Base-by-base conservation (phyloP, 1,140 invertebrate genomes). In the Hesperophylax magnus region DNA sequence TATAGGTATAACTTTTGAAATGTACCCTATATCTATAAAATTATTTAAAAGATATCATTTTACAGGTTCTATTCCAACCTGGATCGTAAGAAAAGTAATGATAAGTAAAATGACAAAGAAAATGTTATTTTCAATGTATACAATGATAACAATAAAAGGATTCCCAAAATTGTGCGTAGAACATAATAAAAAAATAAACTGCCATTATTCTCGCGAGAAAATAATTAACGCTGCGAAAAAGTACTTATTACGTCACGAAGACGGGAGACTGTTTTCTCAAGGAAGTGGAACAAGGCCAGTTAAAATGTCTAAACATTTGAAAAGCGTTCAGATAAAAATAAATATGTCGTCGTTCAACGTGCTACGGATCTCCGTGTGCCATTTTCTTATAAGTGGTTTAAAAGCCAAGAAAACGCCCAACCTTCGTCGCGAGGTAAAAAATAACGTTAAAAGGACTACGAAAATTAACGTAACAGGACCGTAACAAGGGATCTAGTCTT, bases 381-480 rank as follows among this genome's bases (percentile, higher is more conserved):
- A 72, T 54, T 72, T 53, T 72, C 20, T 22, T 53, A 20, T 72
- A 54, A 72, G 69, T 72, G 69, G 39, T 72, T 72, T 54, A 72
- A 27, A 17, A 72, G 69, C 69, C 69, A 53, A 54, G 15, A n/a
- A n/a, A 72, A 72, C 18, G 47, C 22, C 27, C 27, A 67, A 17
- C 63, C 58, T 27, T 47, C 39, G 11, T 47, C 39, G 39, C n/a
- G 14, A 20, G 47, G 18, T 18, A 47, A 71, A 52, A 72, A 72
- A 53, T 24, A 54, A 18, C 69, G 20, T 3, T 15, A 47, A 47
- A 47, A 67, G 8, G 47, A 39, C 2, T 31, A 14, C 4, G 47
- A 53, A 72, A 72, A 47, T 47, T 27, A 69, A 69, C 27, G 65
- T 69, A 69, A 69, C 39, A 47, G 39, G 39, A 11, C 11, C 39